Evolutionary conservation across 2,113 vertebrate species (phyloP).

Genomic region (Percina caprodes): DNA sequence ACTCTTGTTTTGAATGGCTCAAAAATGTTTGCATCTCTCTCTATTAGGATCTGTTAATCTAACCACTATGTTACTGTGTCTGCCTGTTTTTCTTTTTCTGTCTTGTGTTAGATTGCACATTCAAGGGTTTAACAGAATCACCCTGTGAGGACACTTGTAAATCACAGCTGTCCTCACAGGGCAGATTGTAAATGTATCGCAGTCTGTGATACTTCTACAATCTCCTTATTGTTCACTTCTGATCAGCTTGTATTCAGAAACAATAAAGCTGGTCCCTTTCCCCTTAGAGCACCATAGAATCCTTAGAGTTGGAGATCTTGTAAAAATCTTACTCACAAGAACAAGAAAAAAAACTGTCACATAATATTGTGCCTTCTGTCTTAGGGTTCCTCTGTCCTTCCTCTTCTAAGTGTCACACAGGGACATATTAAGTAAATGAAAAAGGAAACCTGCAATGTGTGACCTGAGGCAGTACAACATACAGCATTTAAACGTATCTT

Average conservation of each 20-base stretch:
- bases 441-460: slow-evolving; percentile 14
- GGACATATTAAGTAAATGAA: slow-evolving; percentile 53
- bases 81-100: background rate
- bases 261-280: background rate
- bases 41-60: background rate
- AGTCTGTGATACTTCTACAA: slow-evolving; percentile 12
- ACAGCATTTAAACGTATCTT: slow-evolving; percentile 24
- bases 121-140: background rate
- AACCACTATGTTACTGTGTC: background rate
- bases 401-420: slow-evolving; percentile 42
- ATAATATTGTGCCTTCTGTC: background rate
- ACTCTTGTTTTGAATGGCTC: background rate
- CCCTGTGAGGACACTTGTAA: background rate
- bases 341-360: slow-evolving; percentile 13
- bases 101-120: background rate
- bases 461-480: slow-evolving; percentile 66
- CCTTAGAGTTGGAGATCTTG: background rate
- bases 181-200: slow-evolving; percentile 22
- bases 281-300: background rate
- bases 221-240: slow-evolving; percentile 31
- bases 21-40: background rate
- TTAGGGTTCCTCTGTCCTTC: background rate
- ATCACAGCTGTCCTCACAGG: too few relatives aligned
- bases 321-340: slow-evolving; percentile 24
- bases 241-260: slow-evolving; percentile 45